These are phyloP conservation scores for Zaprionus lachaisei DNA, from an alignment of 1,140 invertebrate species.

Conservation along the genomic window DNA sequence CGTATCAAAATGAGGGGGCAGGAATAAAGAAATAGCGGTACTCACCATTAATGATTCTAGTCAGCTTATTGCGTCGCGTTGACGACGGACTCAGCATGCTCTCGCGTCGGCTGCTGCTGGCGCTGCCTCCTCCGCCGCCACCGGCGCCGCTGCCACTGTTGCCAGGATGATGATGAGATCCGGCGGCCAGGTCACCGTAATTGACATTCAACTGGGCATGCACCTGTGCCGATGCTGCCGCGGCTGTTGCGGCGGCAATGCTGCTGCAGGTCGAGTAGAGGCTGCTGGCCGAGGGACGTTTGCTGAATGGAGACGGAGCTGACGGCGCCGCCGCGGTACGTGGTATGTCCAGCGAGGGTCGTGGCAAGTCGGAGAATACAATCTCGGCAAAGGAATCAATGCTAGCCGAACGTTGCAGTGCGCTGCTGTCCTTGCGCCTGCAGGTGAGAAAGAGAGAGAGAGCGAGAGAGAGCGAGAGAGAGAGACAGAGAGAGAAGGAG, in stretches of 20 bases:
- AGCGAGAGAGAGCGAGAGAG: not conserved
- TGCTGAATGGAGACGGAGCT: slow-evolving; percentile 73
- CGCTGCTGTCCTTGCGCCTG: slow-evolving; percentile 86
- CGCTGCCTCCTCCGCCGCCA: slow-evolving; percentile 53
- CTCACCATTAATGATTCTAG: slow-evolving; percentile 90
- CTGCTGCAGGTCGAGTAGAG: slow-evolving; percentile 84
- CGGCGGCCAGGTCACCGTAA: slow-evolving; percentile 71
- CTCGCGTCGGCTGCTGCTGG: slow-evolving; percentile 82
- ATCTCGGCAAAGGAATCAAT: slow-evolving; percentile 91
- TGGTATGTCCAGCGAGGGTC: slow-evolving; percentile 73
- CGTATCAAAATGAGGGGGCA: not conserved
- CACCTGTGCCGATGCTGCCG: slow-evolving; percentile 52
- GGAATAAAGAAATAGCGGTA: slow-evolving; percentile 55
- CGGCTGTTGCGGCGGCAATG: slow-evolving; percentile 80
- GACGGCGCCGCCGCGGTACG: slow-evolving; percentile 30
- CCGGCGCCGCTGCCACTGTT: slow-evolving; percentile 4
- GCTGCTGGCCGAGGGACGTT: slow-evolving; percentile 85
- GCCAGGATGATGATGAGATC: slow-evolving; percentile 19
- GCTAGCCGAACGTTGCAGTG: slow-evolving; percentile 90
- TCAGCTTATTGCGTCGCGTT: slow-evolving; percentile 89
- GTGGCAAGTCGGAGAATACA: slow-evolving; percentile 85
- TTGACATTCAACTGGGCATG: slow-evolving; percentile 82
- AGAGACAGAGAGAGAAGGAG: slow-evolving; percentile 13
- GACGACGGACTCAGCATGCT: slow-evolving; percentile 90
- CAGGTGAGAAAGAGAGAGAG: slow-evolving; percentile 42